These are phyloP conservation scores for Salminus brasiliensis DNA, from an alignment of 2,113 vertebrate genomes.

Conservation along the genomic window DNA sequence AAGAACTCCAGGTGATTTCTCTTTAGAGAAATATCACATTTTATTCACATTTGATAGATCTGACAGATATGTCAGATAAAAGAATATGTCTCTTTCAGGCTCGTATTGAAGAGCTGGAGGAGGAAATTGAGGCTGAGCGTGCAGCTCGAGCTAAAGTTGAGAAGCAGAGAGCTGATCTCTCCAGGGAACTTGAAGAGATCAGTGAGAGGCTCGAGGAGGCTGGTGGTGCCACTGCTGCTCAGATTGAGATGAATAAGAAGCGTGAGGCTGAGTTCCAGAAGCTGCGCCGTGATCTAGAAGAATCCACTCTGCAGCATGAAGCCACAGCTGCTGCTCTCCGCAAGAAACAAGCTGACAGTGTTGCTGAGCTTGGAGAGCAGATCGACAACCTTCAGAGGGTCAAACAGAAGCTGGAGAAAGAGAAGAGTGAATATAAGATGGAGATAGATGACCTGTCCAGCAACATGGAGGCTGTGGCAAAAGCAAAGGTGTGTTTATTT, in stretches of 20 bases:
- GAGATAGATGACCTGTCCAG: conserved; percentile 42
- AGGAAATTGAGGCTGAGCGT: conserved; percentile 51
- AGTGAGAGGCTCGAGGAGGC: conserved; percentile 65
- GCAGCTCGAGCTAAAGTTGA: conserved; percentile 39
- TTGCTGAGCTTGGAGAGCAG: not conserved
- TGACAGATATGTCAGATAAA: not conserved
- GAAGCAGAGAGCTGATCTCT: conserved; percentile 50
- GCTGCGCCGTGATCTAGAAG: conserved; percentile 54
- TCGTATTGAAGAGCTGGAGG: conserved; percentile 40
- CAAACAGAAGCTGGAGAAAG: conserved; percentile 50
- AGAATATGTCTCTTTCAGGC: not conserved
- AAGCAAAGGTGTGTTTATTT: conserved; percentile 20
- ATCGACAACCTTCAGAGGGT: conserved; percentile 31
- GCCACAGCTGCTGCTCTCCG: conserved; percentile 56
- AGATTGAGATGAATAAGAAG: conserved; percentile 48
- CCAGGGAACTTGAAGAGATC: conserved; percentile 69
- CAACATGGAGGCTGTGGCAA: conserved; percentile 45
- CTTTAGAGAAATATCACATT: not conserved
- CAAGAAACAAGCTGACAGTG: conserved; percentile 56
- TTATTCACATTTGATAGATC: not conserved
- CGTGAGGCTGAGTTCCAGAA: conserved; percentile 61
- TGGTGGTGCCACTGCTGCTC: not conserved
- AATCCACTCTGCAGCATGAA: conserved; percentile 60
- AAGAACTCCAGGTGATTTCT: conserved; percentile 30
- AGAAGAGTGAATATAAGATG: conserved; percentile 54